These are phyloP conservation scores for Leptobrachium ailaonicum DNA, from an alignment of 2,113 vertebrate genomes.

Conservation along the genomic window DNA sequence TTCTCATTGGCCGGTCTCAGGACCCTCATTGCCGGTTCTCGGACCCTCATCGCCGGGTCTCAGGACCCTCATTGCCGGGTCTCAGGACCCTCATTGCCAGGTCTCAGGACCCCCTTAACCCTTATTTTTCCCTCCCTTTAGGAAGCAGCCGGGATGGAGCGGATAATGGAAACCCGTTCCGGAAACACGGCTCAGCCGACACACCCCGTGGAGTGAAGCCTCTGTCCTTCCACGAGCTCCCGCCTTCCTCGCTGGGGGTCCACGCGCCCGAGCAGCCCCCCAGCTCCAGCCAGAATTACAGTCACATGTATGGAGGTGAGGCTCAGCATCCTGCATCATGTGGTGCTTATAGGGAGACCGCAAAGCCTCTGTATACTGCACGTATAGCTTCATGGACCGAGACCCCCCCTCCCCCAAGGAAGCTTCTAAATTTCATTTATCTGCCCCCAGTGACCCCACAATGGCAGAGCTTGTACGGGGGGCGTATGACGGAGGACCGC, in stretches of 20 bases:
- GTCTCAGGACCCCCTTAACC: no score
- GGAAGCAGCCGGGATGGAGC: neutral
- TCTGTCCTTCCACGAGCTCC: constrained; percentile 39
- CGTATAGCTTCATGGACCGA: no score
- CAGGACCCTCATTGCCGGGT: no score
- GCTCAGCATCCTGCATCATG: neutral
- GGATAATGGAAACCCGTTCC: constrained; percentile 50
- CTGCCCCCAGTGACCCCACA: constrained; percentile 57
- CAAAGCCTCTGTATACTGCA: no score
- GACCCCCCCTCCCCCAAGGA: no score
- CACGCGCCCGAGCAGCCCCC: constrained; percentile 27
- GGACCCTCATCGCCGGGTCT: no score
- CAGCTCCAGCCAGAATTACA: constrained; percentile 56
- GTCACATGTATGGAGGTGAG: constrained; percentile 69
- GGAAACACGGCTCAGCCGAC: constrained; percentile 51
- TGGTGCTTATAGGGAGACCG: neutral
- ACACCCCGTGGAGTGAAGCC: constrained; percentile 53
- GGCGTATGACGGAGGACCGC: constrained; percentile 68
- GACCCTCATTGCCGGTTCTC: no score
- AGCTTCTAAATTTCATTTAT: neutral
- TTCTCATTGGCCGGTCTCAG: no score
- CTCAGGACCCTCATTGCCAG: no score
- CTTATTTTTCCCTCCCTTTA: neutral
- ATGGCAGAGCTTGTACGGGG: constrained; percentile 68
- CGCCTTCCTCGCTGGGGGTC: constrained; percentile 55